Percentiles rank a stretch among this genome's conserved stretches.
phyloP scores from a whole-genome alignment of 2,797 vertebrate species.

The Carapus acus region DNA sequence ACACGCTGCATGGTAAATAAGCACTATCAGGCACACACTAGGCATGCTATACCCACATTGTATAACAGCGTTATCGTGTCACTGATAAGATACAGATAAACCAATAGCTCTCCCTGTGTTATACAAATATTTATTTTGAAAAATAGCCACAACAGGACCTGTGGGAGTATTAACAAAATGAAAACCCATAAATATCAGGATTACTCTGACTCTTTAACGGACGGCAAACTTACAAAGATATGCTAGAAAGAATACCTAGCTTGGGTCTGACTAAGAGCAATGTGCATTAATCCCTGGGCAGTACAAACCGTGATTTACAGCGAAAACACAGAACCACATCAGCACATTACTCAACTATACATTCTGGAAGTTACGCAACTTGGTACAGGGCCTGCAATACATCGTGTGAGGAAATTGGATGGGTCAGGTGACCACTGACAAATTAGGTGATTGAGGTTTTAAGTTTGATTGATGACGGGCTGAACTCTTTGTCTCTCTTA shows the following conservation, averaged over 20 bases:
- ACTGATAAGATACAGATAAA: not conserved
- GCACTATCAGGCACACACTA: conserved; percentile 1
- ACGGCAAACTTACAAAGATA: not conserved
- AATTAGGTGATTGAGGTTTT: conserved; percentile 27
- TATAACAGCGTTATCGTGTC: conserved; percentile 4
- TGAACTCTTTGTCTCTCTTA: too few relatives aligned
- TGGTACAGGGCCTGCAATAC: conserved; percentile 44
- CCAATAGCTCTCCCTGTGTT: not conserved
- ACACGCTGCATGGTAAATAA: not conserved
- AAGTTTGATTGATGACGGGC: conserved; percentile 28
- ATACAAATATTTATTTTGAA: not conserved
- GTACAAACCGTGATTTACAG: conserved; percentile 41
- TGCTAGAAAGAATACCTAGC: not conserved
- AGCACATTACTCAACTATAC: conserved; percentile 50
- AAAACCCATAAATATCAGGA: not conserved
- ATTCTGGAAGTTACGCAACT: conserved; percentile 49
- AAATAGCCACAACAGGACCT: not conserved
- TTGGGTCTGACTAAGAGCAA: conserved; percentile 6
- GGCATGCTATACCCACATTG: not conserved
- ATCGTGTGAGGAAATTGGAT: conserved; percentile 52
- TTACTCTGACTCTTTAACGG: not conserved
- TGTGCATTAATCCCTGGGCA: conserved; percentile 7
- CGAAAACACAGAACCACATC: conserved; percentile 32
- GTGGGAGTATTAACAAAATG: not conserved
- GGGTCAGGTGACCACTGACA: conserved; percentile 35